Evolutionary conservation across 2,888 invertebrate genomes (phyloP).

Genomic region (Patella pellucida): DNA sequence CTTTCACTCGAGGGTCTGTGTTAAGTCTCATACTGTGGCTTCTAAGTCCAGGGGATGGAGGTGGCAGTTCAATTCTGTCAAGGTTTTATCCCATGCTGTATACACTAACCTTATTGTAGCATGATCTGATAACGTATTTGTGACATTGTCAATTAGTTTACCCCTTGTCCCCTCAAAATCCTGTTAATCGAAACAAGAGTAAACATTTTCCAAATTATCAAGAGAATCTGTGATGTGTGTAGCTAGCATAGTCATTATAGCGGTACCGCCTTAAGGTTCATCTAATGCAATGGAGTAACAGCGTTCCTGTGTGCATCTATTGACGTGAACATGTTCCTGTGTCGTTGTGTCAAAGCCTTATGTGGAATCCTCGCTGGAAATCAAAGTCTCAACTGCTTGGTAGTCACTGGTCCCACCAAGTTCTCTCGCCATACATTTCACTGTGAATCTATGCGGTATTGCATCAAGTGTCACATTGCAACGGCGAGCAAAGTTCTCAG

Average conservation of each 20-base stretch:
- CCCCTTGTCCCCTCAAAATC: slow-evolving; percentile 14
- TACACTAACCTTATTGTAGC: slow-evolving; percentile 18
- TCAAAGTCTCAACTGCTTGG: background rate
- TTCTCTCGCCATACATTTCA: background rate
- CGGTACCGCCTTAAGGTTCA: slow-evolving; percentile 35
- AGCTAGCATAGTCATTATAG: slow-evolving; percentile 30
- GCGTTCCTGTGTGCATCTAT: slow-evolving; percentile 23
- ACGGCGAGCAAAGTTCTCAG: no score
- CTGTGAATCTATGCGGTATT: background rate
- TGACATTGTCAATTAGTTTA: slow-evolving; percentile 26
- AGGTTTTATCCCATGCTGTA: slow-evolving; percentile 25
- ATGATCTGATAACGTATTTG: slow-evolving; percentile 31
- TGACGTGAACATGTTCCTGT: slow-evolving; percentile 35
- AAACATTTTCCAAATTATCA: slow-evolving; percentile 23
- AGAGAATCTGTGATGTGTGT: slow-evolving; percentile 27
- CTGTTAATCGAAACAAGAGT: slow-evolving; percentile 12
- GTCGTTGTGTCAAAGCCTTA: slow-evolving; percentile 36
- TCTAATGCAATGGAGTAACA: slow-evolving; percentile 31
- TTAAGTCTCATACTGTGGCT: no score
- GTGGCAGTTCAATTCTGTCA: slow-evolving; percentile 34
- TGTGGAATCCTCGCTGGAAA: slow-evolving; percentile 20
- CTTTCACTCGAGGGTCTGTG: no score
- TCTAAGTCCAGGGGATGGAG: slow-evolving; percentile 30
- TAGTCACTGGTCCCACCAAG: background rate
- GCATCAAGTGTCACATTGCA: background rate